These are phyloP conservation scores for Pipistrellus kuhlii DNA, from an alignment of 2,797 vertebrate genomes.

Conservation along the genomic window DNA sequence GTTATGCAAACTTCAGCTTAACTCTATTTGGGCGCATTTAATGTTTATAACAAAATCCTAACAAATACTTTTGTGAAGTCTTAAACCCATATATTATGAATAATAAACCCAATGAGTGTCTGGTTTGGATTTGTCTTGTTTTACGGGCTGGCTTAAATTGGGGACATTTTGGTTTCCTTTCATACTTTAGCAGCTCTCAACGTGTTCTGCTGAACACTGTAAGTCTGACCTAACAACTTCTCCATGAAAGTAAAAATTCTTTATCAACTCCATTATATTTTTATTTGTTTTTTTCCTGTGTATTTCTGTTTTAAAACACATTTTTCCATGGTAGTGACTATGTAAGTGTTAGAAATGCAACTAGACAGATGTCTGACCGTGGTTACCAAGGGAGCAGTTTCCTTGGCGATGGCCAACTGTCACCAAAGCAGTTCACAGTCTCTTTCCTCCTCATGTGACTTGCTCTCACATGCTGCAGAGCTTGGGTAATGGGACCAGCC, in stretches of 20 bases:
- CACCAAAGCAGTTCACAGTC: slow-evolving; percentile 85
- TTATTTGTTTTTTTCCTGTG: slow-evolving; percentile 76
- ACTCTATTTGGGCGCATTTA: background rate
- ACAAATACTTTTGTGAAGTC: slow-evolving; percentile 56
- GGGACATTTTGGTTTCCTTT: slow-evolving; percentile 61
- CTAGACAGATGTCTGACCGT: slow-evolving; percentile 89
- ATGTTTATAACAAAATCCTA: slow-evolving; percentile 38
- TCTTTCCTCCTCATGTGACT: slow-evolving; percentile 81
- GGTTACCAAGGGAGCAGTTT: slow-evolving; percentile 91
- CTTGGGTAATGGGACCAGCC: slow-evolving; percentile 80
- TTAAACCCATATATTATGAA: slow-evolving; percentile 49
- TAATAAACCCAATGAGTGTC: slow-evolving; percentile 61
- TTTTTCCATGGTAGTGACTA: slow-evolving; percentile 84
- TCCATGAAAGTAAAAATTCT: slow-evolving; percentile 74
- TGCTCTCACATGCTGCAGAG: slow-evolving; percentile 85
- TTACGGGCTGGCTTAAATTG: slow-evolving; percentile 47
- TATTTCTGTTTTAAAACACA: slow-evolving; percentile 83
- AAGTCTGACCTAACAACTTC: slow-evolving; percentile 49
- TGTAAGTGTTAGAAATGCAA: slow-evolving; percentile 86
- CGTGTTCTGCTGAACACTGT: background rate
- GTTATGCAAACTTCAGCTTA: slow-evolving; percentile 31
- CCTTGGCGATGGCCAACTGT: slow-evolving; percentile 88
- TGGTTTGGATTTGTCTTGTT: slow-evolving; percentile 72
- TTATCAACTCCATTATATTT: slow-evolving; percentile 79
- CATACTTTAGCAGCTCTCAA: slow-evolving; percentile 58